These are phyloP conservation scores for Stercorarius parasiticus DNA, from an alignment of 2,113 vertebrate species.

Conservation along the genomic window DNA sequence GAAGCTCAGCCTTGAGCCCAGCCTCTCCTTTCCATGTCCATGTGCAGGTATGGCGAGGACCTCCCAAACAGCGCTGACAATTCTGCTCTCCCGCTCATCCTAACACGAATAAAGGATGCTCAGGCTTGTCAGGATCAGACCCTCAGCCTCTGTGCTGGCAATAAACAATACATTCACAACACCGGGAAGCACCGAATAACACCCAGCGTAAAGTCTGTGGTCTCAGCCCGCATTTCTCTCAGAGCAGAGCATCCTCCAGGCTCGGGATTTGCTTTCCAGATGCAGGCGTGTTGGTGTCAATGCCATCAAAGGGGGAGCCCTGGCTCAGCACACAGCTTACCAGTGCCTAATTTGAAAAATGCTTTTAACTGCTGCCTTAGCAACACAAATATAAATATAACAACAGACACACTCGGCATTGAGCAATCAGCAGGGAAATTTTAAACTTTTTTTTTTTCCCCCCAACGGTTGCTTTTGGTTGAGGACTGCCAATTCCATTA, in stretches of 20 bases:
- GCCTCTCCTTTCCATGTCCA: not conserved
- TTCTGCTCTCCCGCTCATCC: not conserved
- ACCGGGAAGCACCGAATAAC: accelerated
- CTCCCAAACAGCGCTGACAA: not conserved
- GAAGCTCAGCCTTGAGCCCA: not conserved
- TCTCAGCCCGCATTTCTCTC: not conserved
- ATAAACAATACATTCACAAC: not conserved
- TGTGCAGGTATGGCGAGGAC: not conserved
- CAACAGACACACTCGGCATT: not conserved
- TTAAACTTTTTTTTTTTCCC: not conserved
- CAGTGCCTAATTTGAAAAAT: conserved; percentile 46
- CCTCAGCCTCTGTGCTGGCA: not conserved
- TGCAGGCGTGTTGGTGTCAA: not conserved
- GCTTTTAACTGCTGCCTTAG: conserved; percentile 52
- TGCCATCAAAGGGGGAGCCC: conserved; percentile 13
- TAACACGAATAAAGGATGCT: not conserved
- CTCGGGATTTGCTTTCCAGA: not conserved
- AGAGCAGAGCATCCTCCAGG: not conserved
- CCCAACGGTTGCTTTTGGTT: not conserved
- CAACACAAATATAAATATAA: conserved; percentile 68
- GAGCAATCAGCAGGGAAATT: conserved; percentile 27
- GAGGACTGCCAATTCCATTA: conserved; percentile 14
- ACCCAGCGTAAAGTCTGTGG: not conserved
- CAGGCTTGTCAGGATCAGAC: not conserved
- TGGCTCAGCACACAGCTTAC: not conserved